Conservation (phyloP, 2,113 vertebrate species). For the Ciconia boyciana region DNA sequence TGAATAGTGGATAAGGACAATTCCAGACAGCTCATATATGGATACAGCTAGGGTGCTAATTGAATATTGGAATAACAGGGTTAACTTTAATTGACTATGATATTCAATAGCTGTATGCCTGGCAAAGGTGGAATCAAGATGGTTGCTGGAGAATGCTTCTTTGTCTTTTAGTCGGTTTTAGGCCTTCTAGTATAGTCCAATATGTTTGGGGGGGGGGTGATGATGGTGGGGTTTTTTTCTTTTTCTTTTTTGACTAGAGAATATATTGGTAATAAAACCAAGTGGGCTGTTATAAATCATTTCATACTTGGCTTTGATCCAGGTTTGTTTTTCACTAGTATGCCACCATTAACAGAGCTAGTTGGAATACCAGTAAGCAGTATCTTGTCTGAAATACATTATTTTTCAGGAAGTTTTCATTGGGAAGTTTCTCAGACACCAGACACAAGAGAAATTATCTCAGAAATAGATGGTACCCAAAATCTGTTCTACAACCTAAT, state of each 20-base stretch:
- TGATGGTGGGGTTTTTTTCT: rapidly evolving
- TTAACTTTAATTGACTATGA: neutral
- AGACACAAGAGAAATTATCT: neutral
- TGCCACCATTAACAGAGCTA: neutral
- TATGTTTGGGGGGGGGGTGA: neutral
- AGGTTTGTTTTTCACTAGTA: neutral
- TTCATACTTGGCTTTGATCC: neutral
- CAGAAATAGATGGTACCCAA: neutral
- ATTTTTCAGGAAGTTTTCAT: neutral
- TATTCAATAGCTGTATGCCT: neutral
- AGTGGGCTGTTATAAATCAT: neutral
- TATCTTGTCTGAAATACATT: neutral
- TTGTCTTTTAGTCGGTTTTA: neutral
- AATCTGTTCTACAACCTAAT: neutral
- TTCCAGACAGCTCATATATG: neutral
- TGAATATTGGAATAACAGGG: neutral
- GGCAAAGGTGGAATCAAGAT: neutral
- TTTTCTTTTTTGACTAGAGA: neutral
- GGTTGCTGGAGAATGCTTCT: neutral
- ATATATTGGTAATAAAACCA: neutral
- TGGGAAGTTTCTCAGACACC: neutral
- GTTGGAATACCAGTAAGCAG: neutral
- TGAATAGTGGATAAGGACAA: neutral
- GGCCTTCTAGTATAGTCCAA: neutral
- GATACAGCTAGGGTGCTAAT: neutral